phyloP scores from a whole-genome alignment of 1,140 invertebrate species.

The Dendrolimus kikuchii region DNA sequence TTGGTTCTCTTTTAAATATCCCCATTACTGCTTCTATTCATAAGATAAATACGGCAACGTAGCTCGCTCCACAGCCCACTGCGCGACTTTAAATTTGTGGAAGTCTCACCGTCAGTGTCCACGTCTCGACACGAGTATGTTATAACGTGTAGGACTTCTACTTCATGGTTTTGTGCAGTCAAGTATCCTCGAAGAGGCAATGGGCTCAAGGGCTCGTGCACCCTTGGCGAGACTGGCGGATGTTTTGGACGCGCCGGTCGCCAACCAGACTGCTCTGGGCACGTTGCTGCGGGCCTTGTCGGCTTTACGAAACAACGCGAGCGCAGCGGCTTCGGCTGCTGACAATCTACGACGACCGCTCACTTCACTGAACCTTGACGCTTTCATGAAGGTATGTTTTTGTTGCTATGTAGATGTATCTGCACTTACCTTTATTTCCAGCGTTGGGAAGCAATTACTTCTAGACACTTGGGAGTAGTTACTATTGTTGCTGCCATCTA shows the following conservation, averaged over 20 bases:
- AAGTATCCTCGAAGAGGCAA: constrained; percentile 74
- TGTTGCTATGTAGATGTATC: neutral
- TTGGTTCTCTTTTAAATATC: too few relatives aligned
- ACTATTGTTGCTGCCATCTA: too few relatives aligned
- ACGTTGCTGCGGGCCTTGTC: constrained; percentile 78
- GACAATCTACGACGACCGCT: constrained; percentile 82
- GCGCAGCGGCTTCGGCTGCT: constrained; percentile 79
- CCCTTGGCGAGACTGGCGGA: constrained; percentile 80
- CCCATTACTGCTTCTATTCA: too few relatives aligned
- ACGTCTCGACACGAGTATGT: neutral
- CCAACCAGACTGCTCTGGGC: constrained; percentile 81
- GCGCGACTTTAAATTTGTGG: too few relatives aligned
- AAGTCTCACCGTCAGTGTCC: too few relatives aligned
- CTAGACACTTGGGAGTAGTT: too few relatives aligned
- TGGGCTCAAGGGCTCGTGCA: constrained; percentile 78
- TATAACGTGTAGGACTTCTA: neutral
- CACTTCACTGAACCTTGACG: constrained; percentile 77
- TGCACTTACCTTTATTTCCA: too few relatives aligned
- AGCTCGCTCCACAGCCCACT: too few relatives aligned
- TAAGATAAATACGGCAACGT: too few relatives aligned
- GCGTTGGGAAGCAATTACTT: neutral
- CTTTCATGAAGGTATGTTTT: constrained; percentile 72
- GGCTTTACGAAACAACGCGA: constrained; percentile 79
- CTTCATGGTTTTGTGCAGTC: constrained; percentile 42
- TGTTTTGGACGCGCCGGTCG: constrained; percentile 81